Evolutionary conservation across 2,888 invertebrate genomes (phyloP).

Genomic region (Macropis europaea): DNA sequence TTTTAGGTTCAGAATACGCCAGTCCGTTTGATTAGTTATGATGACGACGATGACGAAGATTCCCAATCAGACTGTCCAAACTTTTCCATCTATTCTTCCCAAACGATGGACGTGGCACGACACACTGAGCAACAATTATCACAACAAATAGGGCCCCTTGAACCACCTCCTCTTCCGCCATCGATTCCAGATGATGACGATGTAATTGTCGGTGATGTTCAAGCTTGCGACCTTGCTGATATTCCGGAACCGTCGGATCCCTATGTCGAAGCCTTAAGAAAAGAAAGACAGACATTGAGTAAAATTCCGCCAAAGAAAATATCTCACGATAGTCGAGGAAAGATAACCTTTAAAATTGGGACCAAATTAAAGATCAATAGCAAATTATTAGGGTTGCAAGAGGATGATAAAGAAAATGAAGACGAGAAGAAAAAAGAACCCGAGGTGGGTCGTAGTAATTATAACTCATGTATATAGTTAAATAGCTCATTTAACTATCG

Average conservation of each 20-base stretch:
- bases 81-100: slow-evolving; percentile 91
- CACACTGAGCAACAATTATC: slow-evolving; percentile 79
- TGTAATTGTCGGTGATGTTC: slow-evolving; percentile 73
- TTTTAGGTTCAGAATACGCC: background rate
- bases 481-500: too few species aligned
- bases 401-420: slow-evolving; percentile 56
- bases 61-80: slow-evolving; percentile 89
- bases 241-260: slow-evolving; percentile 75
- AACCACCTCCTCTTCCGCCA: slow-evolving; percentile 71
- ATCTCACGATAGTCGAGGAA: slow-evolving; percentile 73
- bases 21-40: slow-evolving; percentile 72
- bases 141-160: slow-evolving; percentile 75
- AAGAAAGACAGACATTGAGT: slow-evolving; percentile 73
- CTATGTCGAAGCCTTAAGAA: slow-evolving; percentile 74
- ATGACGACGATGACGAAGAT: slow-evolving; percentile 79
- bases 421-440: slow-evolving; percentile 55
- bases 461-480: too few species aligned
- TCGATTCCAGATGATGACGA: slow-evolving; percentile 72
- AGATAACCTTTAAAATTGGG: slow-evolving; percentile 77
- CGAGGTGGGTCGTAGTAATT: slow-evolving; percentile 11
- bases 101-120: slow-evolving; percentile 88
- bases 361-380: slow-evolving; percentile 73
- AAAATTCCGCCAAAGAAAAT: slow-evolving; percentile 76
- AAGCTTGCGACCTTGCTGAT: slow-evolving; percentile 72
- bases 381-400: slow-evolving; percentile 72